phyloP scores from a whole-genome alignment of 2,888 invertebrate genomes.

The Megastigmus dorsalis region DNA sequence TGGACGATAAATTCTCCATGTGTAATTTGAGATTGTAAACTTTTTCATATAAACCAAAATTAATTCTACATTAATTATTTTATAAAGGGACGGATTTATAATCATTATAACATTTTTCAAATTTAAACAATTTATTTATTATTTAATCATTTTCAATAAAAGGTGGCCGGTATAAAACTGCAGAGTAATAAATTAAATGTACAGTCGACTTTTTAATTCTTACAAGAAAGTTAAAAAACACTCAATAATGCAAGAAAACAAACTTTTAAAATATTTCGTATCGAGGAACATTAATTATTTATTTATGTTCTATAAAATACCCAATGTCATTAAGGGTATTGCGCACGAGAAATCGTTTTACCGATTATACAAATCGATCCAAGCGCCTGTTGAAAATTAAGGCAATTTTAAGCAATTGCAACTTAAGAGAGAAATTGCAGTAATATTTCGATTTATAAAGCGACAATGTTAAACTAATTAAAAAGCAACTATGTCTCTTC shows the following conservation, averaged over 20 bases:
- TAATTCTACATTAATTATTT: not conserved
- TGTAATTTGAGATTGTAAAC: not conserved
- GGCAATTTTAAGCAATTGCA: too few species aligned
- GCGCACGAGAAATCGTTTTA: not conserved
- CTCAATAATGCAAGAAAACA: conserved; percentile 24
- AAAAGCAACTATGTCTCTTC: too few species aligned
- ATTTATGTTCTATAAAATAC: conserved; percentile 30
- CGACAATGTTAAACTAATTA: too few species aligned
- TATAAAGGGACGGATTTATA: conserved; percentile 24
- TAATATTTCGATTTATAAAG: too few species aligned
- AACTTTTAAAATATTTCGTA: conserved; percentile 14
- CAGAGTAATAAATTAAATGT: conserved; percentile 35
- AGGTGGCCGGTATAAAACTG: conserved; percentile 39
- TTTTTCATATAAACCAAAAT: not conserved
- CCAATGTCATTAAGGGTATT: conserved; percentile 16
- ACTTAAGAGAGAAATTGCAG: too few species aligned
- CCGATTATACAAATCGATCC: too few species aligned
- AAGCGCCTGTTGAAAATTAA: too few species aligned
- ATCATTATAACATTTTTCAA: conserved; percentile 5
- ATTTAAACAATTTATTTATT: conserved; percentile 44
- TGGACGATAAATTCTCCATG: not conserved
- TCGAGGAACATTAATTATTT: conserved; percentile 35
- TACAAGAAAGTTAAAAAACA: conserved; percentile 17
- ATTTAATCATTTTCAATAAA: conserved; percentile 22
- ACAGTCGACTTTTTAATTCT: conserved; percentile 14